Evolutionary conservation across 2,888 invertebrate genomes (phyloP), one percentile per base, ranked within the genome.

Genomic region (Cataglyphis rosenhaueri): DNA sequence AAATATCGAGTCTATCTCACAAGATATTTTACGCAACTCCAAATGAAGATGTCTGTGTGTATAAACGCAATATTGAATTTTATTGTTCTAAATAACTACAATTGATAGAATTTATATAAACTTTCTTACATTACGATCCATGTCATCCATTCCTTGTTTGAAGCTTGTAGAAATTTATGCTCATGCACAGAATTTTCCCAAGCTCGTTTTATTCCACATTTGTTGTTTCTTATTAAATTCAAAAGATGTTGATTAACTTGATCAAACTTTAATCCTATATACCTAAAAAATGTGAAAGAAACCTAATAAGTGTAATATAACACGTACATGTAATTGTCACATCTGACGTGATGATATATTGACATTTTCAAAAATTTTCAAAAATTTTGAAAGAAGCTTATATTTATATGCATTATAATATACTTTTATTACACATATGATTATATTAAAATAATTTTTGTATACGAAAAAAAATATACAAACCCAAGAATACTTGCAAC

Each of bases 1-100:
- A 3, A 59, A 59, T 38, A 73, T 41, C 29, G 73, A 41, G 2
- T 73, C 18, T 18, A 73, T n/a, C 0, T 68, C 68, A n/a, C 6
- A 4, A 12, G 48, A 48, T 68, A 68, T 68, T 68, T 68, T 68
- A 29, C 68, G 68, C 32, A 68, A 52, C 1, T 68, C 68, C 15
- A 55, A 57, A 15, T 71, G 70, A 18, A 71, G 71, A 57, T 71
- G 41, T 59, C 71, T 73, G 8, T 4, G 44, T 41, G 10, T 6
- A 25, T 15, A 48, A 29, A 25, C 15, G 0, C 3, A 38, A 35
- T 35, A n/a, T 0, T 35, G n/a, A n/a, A 62, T 62, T 62, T 35
- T 68, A n/a, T 10, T 41, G n/a, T 1, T n/a, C 10, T 6, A 32
- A 5, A 32, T 32, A 12, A 64, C 5, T 57, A 0, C 15, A 6